Evolutionary conservation across 2,113 vertebrate genomes (phyloP).

Genomic region (Plectropomus leopardus): DNA sequence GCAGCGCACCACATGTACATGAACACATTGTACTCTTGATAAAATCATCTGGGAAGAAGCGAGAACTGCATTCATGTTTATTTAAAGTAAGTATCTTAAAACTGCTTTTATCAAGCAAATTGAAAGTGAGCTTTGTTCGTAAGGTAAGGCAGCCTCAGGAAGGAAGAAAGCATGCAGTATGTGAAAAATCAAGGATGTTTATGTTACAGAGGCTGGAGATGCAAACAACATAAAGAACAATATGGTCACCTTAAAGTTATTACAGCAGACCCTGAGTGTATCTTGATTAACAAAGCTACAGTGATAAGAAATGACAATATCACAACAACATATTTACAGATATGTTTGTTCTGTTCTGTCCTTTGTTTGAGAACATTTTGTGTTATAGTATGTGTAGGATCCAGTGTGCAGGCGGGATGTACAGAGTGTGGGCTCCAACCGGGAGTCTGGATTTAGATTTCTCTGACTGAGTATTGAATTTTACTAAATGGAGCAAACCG

Average conservation of each 20-base stretch:
- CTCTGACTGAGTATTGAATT: constrained; percentile 22
- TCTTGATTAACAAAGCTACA: background rate
- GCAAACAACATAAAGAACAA: background rate
- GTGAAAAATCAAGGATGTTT: background rate
- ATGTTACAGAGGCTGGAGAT: background rate
- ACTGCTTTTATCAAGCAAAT: background rate
- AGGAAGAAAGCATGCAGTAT: background rate
- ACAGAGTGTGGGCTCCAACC: constrained; percentile 29
- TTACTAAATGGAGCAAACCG: background rate
- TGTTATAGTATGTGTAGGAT: constrained; percentile 26
- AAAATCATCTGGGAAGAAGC: background rate
- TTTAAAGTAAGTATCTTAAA: background rate
- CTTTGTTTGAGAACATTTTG: background rate
- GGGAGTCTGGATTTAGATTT: constrained; percentile 35
- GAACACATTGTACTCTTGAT: constrained; percentile 5
- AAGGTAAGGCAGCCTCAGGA: background rate
- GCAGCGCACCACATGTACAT: background rate
- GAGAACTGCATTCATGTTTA: background rate
- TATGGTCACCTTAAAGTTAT: background rate
- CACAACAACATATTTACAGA: too few species aligned
- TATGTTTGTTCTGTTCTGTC: background rate
- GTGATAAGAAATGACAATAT: background rate
- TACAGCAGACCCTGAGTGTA: too few species aligned
- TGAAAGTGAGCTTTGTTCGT: background rate
- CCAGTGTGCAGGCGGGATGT: background rate